A percentile compares a stretch with the other conserved stretches of the same genome.
Evolutionary conservation across 2,888 invertebrate genomes (phyloP).

Genomic region (Polia nebulosa): DNA sequence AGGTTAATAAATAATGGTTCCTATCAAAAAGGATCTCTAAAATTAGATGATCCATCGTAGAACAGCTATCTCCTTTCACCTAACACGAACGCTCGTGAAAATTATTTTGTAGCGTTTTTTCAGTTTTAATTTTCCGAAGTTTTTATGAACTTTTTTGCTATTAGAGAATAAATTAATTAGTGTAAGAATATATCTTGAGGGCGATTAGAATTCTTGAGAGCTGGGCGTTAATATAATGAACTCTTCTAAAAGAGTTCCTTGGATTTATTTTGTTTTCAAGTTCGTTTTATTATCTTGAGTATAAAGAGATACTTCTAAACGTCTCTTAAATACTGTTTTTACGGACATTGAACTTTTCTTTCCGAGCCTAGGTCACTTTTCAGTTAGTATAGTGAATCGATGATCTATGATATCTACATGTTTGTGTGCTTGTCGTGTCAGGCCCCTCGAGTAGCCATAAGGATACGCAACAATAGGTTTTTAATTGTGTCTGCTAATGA

Average conservation of each 20-base stretch:
- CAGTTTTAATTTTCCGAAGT: slow-evolving; percentile 56
- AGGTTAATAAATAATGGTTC: slow-evolving; percentile 9
- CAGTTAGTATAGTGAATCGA: no score
- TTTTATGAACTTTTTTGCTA: slow-evolving; percentile 52
- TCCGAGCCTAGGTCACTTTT: not conserved
- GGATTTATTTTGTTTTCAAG: slow-evolving; percentile 20
- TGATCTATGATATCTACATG: no score
- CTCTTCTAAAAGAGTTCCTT: slow-evolving; percentile 4
- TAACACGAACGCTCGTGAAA: slow-evolving; percentile 54
- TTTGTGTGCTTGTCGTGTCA: no score
- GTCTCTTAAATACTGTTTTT: not conserved
- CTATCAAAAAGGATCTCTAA: slow-evolving; percentile 58
- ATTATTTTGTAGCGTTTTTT: slow-evolving; percentile 58
- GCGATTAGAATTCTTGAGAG: slow-evolving; percentile 40
- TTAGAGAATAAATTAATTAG: slow-evolving; percentile 56
- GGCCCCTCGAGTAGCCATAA: no score
- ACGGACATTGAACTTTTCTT: not conserved
- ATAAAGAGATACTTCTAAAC: not conserved
- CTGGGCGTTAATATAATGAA: slow-evolving; percentile 28
- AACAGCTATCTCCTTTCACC: slow-evolving; percentile 60
- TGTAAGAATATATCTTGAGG: slow-evolving; percentile 47
- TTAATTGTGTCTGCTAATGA: no score
- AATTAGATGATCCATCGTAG: slow-evolving; percentile 63
- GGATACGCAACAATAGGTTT: no score
- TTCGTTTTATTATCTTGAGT: slow-evolving; percentile 26